phyloP scores from a whole-genome alignment of 2,888 invertebrate genomes.

The Eurois occulta region DNA sequence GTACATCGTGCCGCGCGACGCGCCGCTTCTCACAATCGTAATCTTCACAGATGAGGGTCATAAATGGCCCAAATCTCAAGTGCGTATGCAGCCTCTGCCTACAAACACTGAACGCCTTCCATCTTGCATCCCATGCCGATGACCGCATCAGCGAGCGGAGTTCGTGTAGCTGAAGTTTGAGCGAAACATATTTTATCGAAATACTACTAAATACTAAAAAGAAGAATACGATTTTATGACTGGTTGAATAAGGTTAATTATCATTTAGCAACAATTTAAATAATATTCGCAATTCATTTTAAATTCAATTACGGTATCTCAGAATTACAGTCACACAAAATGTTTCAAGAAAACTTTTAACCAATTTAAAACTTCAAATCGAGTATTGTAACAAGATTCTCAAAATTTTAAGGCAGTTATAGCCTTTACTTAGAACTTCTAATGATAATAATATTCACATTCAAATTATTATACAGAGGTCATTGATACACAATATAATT shows the following conservation, averaged over 20 bases:
- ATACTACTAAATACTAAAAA: not conserved
- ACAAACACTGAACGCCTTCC: not conserved
- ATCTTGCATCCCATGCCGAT: not conserved
- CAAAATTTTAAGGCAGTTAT: constrained; percentile 12
- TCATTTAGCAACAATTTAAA: not conserved
- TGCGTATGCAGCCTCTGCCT: no score
- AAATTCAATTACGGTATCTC: constrained; percentile 26
- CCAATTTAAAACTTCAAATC: constrained; percentile 46
- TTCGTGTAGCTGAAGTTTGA: not conserved
- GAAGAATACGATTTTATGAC: not conserved
- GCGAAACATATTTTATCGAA: not conserved
- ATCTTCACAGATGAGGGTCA: no score
- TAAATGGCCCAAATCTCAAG: no score
- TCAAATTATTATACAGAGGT: constrained; percentile 1
- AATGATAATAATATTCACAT: constrained; percentile 33
- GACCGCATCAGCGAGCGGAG: not conserved
- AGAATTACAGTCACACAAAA: constrained; percentile 33
- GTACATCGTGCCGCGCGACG: no score
- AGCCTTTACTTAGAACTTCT: constrained; percentile 16
- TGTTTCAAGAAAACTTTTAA: constrained; percentile 32
- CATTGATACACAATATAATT: not conserved
- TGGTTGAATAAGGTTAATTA: not conserved
- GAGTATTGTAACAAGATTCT: constrained; percentile 39
- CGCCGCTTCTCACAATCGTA: no score
- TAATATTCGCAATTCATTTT: constrained; percentile 8